A percentile compares a stretch with the other conserved stretches of the same genome.
Conservation (phyloP, 2,797 vertebrate genomes). For the Melanotaenia pygmaea region DNA sequence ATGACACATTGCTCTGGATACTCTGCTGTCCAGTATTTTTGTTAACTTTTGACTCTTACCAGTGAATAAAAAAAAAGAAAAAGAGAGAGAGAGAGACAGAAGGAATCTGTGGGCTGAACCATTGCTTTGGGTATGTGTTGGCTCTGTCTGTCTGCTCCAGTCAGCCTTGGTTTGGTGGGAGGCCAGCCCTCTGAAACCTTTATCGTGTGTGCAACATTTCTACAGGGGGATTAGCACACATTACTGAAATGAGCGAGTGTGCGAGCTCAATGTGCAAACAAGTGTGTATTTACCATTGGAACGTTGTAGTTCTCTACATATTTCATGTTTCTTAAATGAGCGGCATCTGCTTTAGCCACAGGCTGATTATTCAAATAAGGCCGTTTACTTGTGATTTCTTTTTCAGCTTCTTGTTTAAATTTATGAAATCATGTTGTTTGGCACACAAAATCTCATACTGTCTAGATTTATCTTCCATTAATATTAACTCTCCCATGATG, state of each 20-base stretch:
- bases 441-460: background rate
- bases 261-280: slow-evolving; percentile 30
- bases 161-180: slow-evolving; percentile 54
- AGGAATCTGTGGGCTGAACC: slow-evolving; percentile 37
- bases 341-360: slow-evolving; percentile 44
- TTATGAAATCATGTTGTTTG: background rate
- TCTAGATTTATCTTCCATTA: background rate
- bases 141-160: slow-evolving; percentile 62
- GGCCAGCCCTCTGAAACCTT: slow-evolving; percentile 57
- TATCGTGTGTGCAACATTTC: slow-evolving; percentile 64
- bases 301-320: slow-evolving; percentile 8
- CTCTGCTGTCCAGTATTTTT: background rate
- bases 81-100: slow-evolving; percentile 8
- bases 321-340: slow-evolving; percentile 35
- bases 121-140: slow-evolving; percentile 58
- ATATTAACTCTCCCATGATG: background rate
- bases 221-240: slow-evolving; percentile 49
- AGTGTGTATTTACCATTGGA: slow-evolving; percentile 28
- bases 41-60: slow-evolving; percentile 13
- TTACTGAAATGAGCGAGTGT: slow-evolving; percentile 37
- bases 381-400: background rate
- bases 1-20: background rate
- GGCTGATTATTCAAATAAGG: slow-evolving; percentile 36
- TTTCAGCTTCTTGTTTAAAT: slow-evolving; percentile 7
- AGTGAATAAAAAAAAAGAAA: slow-evolving; percentile 6